Percentiles rank a stretch among this genome's conserved stretches.
Evolutionary conservation across 2,888 invertebrate genomes (phyloP).

Genomic region (Pediacus dermestoides): DNA sequence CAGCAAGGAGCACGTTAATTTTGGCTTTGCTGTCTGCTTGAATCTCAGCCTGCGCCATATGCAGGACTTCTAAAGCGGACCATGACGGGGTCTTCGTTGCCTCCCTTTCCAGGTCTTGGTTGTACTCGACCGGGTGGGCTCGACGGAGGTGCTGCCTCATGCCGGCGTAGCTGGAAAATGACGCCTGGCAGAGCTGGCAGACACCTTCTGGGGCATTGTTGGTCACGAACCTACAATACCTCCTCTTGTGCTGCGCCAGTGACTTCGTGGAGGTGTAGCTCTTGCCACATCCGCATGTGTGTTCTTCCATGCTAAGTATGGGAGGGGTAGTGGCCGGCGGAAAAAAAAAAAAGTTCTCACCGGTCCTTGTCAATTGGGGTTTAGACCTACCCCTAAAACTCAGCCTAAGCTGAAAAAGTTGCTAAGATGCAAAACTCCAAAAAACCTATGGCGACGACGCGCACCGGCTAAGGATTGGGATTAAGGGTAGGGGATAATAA

Average conservation of each 20-base stretch:
- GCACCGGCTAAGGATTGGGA: too few species aligned
- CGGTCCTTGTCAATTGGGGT: too few species aligned
- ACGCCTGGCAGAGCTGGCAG: not conserved
- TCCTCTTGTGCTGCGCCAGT: not conserved
- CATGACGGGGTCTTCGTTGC: not conserved
- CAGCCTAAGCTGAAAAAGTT: too few species aligned
- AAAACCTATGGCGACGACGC: too few species aligned
- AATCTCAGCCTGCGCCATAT: conserved; percentile 2
- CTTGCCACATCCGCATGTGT: conserved; percentile 1
- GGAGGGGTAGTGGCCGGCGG: too few species aligned
- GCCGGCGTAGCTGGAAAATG: not conserved
- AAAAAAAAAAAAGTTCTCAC: too few species aligned
- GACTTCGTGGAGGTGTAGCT: not conserved
- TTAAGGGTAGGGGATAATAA: too few species aligned
- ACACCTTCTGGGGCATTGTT: not conserved
- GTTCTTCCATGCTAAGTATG: too few species aligned
- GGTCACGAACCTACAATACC: not conserved
- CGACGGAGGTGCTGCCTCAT: not conserved
- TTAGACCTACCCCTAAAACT: too few species aligned
- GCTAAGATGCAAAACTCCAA: too few species aligned
- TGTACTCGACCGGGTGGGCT: not conserved
- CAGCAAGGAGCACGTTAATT: not conserved
- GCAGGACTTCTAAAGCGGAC: not conserved
- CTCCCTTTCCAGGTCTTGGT: not conserved
- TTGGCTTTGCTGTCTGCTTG: not conserved